These are phyloP conservation scores for Miniopterus natalensis DNA, from an alignment of 2,113 vertebrate species.

Conservation along the genomic window DNA sequence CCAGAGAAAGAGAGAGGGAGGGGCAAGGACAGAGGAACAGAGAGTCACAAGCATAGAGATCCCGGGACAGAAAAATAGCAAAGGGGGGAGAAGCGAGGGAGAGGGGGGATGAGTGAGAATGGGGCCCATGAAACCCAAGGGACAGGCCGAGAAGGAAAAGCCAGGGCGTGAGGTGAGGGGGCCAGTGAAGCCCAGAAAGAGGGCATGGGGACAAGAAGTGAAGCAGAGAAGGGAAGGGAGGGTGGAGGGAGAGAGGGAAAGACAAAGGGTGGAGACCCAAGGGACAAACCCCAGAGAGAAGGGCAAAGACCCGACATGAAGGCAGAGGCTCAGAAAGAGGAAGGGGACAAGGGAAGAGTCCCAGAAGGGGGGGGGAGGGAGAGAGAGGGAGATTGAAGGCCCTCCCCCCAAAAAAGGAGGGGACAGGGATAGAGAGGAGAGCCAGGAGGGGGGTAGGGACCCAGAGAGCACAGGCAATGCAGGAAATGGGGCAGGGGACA, in stretches of 20 bases:
- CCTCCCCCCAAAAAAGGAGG: neutral
- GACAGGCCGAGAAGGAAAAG: neutral
- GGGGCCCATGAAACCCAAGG: neutral
- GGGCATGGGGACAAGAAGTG: neutral
- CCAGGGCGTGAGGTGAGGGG: no score
- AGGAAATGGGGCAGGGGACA: neutral
- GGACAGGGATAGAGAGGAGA: neutral
- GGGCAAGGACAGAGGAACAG: neutral
- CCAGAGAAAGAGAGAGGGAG: neutral
- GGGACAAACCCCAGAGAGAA: neutral
- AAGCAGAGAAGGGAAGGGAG: neutral
- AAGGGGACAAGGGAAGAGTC: neutral
- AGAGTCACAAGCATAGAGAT: neutral
- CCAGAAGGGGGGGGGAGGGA: no score
- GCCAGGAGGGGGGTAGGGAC: fast-evolving
- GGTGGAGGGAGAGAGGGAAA: fast-evolving
- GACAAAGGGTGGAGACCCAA: neutral
- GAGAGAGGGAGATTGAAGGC: neutral
- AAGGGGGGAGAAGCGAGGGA: no score
- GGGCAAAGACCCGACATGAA: neutral
- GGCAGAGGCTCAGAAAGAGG: neutral
- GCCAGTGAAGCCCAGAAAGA: neutral
- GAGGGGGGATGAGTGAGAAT: neutral
- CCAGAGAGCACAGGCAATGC: neutral
- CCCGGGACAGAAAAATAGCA: neutral